phyloP scores from a whole-genome alignment of 2,888 invertebrate genomes.

The Eristalis arbustorum region DNA sequence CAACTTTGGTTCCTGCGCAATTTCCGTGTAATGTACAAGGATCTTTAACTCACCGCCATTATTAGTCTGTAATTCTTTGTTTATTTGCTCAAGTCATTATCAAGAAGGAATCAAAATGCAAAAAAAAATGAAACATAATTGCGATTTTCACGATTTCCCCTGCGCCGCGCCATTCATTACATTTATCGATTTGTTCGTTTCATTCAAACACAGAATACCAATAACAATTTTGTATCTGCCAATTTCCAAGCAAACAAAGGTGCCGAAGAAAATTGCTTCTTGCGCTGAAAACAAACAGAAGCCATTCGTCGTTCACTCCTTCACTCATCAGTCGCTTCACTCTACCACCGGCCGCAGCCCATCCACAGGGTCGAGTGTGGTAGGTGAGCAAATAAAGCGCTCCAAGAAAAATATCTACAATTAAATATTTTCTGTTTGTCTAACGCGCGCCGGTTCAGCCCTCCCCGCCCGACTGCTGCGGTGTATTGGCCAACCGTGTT shows the following conservation, averaged over 20 bases:
- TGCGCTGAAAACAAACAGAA: conserved; percentile 32
- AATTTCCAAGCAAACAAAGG: conserved; percentile 59
- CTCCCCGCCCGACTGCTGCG: conserved; percentile 3
- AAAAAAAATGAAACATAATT: conserved; percentile 37
- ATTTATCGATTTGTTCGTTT: conserved; percentile 27
- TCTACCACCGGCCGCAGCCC: neutral
- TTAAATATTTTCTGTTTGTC: conserved; percentile 54
- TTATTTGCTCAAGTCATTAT: neutral
- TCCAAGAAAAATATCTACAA: conserved; percentile 51
- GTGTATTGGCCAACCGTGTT: conserved; percentile 10
- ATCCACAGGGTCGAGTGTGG: neutral
- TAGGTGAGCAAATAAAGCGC: conserved; percentile 24
- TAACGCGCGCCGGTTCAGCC: conserved; percentile 38
- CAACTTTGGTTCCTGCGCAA: no score
- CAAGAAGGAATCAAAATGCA: neutral
- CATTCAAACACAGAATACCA: conserved; percentile 28
- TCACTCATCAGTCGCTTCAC: neutral
- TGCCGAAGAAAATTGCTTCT: conserved; percentile 51
- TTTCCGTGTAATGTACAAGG: no score
- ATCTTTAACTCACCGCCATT: neutral
- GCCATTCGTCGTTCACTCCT: conserved; percentile 10
- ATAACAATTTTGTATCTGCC: conserved; percentile 45
- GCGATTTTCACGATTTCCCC: conserved; percentile 15
- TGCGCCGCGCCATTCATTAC: conserved; percentile 2
- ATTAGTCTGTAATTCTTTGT: neutral